A percentile compares a stretch with the other conserved stretches of the same genome.
These are phyloP conservation scores for Eonycteris spelaea DNA, from an alignment of 2,113 vertebrate genomes.

Conservation along the genomic window DNA sequence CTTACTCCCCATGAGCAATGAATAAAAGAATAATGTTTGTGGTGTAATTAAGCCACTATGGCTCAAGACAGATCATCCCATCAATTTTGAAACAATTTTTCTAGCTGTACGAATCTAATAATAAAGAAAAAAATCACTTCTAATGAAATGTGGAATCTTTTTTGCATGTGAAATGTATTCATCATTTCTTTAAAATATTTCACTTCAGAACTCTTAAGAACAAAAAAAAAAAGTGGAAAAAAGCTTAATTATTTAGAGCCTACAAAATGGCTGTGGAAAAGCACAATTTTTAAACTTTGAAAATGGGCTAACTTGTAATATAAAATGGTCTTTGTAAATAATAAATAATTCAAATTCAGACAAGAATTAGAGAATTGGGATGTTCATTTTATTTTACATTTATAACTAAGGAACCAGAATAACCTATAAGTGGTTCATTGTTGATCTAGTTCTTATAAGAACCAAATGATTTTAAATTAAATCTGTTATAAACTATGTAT, in stretches of 20 bases:
- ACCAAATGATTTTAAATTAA: constrained; percentile 46
- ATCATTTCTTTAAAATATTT: constrained; percentile 42
- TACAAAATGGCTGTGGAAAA: not conserved
- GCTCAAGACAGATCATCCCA: constrained; percentile 50
- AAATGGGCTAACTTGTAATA: constrained; percentile 20
- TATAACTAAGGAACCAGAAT: not conserved
- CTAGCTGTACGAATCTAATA: not conserved
- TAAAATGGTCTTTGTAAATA: not conserved
- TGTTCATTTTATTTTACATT: not conserved
- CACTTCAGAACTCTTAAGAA: constrained; percentile 45
- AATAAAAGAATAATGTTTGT: constrained; percentile 51
- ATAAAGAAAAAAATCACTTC: constrained; percentile 55
- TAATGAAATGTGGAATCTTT: constrained; percentile 35
- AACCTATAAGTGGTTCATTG: not conserved
- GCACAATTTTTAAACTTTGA: constrained; percentile 23
- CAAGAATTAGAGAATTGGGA: not conserved
- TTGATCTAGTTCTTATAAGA: constrained; percentile 29
- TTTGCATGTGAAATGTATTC: constrained; percentile 7
- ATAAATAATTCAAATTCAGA: not conserved
- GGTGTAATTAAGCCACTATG: constrained; percentile 28
- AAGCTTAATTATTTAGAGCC: constrained; percentile 21
- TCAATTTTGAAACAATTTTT: constrained; percentile 52
- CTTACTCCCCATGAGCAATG: not conserved
- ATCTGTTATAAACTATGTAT: not conserved
- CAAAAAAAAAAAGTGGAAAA: not conserved